phyloP scores from a whole-genome alignment of 2,797 vertebrate species.

The Arnoldichthys spilopterus region DNA sequence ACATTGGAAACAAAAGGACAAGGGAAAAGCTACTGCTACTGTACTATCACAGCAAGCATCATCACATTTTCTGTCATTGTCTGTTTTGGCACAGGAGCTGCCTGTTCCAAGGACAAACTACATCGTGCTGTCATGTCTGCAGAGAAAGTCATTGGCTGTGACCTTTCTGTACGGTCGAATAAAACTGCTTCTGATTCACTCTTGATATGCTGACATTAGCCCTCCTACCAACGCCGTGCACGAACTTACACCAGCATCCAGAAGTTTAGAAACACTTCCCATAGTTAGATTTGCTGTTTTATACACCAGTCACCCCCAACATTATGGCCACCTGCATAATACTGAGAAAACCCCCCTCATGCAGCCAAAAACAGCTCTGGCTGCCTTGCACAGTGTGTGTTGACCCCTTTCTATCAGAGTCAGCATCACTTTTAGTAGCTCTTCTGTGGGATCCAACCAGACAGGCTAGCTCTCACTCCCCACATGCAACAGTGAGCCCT shows the following conservation, averaged over 20 bases:
- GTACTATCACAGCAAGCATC: neutral
- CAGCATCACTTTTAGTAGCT: too few relatives aligned
- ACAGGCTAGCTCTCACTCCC: too few relatives aligned
- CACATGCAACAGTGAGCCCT: too few relatives aligned
- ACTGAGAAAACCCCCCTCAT: too few relatives aligned
- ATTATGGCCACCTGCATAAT: too few relatives aligned
- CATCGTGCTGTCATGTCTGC: constrained; percentile 1
- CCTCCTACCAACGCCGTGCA: constrained; percentile 4
- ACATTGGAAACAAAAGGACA: neutral
- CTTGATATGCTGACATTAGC: constrained; percentile 13
- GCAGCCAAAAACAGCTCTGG: too few relatives aligned
- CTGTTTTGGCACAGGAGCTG: neutral
- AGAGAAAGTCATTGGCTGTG: constrained; percentile 1
- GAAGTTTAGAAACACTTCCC: too few relatives aligned
- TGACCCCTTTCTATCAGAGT: too few relatives aligned
- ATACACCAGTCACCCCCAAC: too few relatives aligned
- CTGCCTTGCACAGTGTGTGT: too few relatives aligned
- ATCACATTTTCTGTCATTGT: neutral
- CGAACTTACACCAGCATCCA: constrained; percentile 4
- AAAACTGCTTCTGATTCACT: constrained; percentile 31
- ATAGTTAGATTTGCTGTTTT: too few relatives aligned
- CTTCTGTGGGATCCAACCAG: too few relatives aligned
- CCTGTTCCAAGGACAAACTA: neutral
- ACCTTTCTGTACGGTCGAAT: constrained; percentile 21
- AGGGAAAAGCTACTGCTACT: neutral